These are phyloP conservation scores for Pseudobourletiella spinata DNA, from an alignment of 1,140 invertebrate genomes.

Conservation along the genomic window DNA sequence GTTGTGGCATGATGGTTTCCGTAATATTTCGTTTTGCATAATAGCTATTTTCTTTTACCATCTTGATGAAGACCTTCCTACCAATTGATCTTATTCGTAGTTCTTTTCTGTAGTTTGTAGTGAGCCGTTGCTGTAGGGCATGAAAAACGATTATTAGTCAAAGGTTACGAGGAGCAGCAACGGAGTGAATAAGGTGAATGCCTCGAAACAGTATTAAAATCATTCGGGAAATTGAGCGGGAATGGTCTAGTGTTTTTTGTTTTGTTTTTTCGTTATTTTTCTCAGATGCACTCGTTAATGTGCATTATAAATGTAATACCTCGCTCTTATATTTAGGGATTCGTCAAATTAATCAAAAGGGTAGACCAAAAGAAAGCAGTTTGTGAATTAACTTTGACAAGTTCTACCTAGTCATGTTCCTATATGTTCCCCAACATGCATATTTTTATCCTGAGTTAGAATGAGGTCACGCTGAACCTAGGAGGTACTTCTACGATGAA, in stretches of 20 bases:
- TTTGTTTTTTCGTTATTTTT: not conserved
- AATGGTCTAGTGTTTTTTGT: not conserved
- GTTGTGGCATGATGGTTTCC: too few species aligned
- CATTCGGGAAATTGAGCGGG: not conserved
- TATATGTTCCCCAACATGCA: not conserved
- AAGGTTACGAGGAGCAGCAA: too few species aligned
- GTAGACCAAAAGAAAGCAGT: not conserved
- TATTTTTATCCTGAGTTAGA: not conserved
- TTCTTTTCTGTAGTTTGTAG: too few species aligned
- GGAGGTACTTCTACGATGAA: not conserved
- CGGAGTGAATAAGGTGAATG: too few species aligned
- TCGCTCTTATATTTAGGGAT: not conserved
- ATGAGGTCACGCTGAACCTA: not conserved
- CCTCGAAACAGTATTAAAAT: not conserved
- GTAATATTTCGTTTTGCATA: too few species aligned
- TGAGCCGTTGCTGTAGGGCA: too few species aligned
- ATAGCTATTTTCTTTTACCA: too few species aligned
- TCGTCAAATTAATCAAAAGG: not conserved
- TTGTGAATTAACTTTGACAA: not conserved
- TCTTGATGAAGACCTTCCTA: too few species aligned
- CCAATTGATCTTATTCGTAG: too few species aligned
- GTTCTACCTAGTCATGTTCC: slow-evolving; percentile 7
- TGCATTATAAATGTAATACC: not conserved
- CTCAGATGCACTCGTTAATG: not conserved
- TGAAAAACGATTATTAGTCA: too few species aligned